These are phyloP conservation scores for Melieria crassipennis DNA, from an alignment of 2,888 invertebrate species.

Conservation along the genomic window DNA sequence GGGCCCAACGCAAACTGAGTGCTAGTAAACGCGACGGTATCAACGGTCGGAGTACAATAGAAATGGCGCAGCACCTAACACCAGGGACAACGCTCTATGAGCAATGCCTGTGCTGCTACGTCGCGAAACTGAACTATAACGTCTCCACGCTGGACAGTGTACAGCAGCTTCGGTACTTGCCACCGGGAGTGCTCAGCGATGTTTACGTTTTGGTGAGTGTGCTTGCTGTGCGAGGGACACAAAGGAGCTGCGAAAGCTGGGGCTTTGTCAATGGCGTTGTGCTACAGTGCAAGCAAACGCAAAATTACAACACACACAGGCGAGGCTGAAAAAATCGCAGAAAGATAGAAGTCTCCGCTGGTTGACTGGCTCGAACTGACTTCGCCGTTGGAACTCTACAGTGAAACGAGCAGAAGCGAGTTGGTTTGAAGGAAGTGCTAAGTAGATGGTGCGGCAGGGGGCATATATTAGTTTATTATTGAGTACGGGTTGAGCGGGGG, in stretches of 20 bases:
- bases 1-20: not conserved
- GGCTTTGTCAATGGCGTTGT: not conserved
- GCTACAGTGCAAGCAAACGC: too few species aligned
- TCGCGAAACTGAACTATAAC: conserved; percentile 58
- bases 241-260: too few species aligned
- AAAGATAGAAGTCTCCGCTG: too few species aligned
- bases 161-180: conserved; percentile 59
- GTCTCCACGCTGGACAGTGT: conserved; percentile 58
- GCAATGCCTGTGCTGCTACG: conserved; percentile 56
- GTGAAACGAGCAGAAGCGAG: too few species aligned
- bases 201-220: conserved; percentile 62
- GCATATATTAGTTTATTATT: too few species aligned
- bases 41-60: not conserved
- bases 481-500: too few species aligned
- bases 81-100: conserved; percentile 53
- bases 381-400: too few species aligned
- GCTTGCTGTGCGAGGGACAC: not conserved
- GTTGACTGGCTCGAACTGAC: too few species aligned
- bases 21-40: conserved; percentile 3
- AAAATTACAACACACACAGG: too few species aligned
- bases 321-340: too few species aligned
- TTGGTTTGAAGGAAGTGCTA: too few species aligned
- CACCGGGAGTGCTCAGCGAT: conserved; percentile 62
- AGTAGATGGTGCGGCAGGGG: too few species aligned
- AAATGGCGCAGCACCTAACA: conserved; percentile 19